Conservation (phyloP, 2,888 invertebrate genomes). For the Yponomeuta cagnagella region DNA sequence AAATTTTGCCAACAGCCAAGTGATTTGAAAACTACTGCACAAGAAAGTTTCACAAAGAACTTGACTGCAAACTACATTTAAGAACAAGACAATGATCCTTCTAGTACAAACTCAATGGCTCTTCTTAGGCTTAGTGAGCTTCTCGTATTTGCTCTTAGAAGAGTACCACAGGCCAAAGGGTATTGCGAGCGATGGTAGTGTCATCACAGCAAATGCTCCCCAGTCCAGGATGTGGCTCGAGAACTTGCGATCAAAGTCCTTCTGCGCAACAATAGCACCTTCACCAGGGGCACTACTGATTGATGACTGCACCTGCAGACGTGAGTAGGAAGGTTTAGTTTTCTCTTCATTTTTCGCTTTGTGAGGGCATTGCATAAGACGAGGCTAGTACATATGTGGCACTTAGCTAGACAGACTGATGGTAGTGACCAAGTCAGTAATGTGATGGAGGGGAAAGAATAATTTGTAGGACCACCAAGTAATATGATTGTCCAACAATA, state of each 20-base stretch:
- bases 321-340: constrained; percentile 3
- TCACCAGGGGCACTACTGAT: constrained; percentile 95
- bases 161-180: constrained; percentile 96
- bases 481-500: no score
- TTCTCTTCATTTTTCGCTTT: no score
- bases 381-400: no score
- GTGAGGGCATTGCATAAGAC: no score
- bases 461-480: no score
- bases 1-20: no score
- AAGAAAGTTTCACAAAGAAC: neutral
- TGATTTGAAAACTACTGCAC: no score
- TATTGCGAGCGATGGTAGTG: constrained; percentile 94
- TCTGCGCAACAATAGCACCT: constrained; percentile 93
- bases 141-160: constrained; percentile 96
- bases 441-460: no score
- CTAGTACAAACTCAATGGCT: neutral
- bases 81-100: neutral
- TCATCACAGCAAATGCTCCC: constrained; percentile 98
- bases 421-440: no score
- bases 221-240: constrained; percentile 98
- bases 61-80: neutral
- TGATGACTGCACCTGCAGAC: constrained; percentile 80
- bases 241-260: constrained; percentile 96
- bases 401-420: no score
- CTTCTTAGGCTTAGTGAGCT: constrained; percentile 84